Conservation (phyloP, 2,888 invertebrate species). For the Cryptocheilus praepositus region DNA sequence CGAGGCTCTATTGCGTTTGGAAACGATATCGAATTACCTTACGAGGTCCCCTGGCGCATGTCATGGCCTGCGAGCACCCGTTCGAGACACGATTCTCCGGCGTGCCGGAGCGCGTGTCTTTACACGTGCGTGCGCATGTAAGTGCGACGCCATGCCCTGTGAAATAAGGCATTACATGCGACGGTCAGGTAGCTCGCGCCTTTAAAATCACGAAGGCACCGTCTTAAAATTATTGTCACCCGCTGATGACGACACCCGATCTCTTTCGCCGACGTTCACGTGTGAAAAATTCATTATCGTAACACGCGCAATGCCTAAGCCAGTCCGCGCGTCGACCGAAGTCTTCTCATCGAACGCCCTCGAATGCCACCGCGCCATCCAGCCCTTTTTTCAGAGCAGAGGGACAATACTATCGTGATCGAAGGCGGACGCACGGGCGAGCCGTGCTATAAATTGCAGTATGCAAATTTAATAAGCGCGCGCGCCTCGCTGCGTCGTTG, state of each 20-base stretch:
- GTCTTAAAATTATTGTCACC: too few species aligned
- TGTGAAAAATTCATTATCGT: conserved; percentile 13
- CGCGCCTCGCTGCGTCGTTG: conserved; percentile 33
- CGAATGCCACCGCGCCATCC: conserved; percentile 36
- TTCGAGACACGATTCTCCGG: conserved; percentile 13
- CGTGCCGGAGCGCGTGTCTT: conserved; percentile 23
- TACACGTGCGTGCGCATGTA: conserved; percentile 18
- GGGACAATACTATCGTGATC: conserved; percentile 65
- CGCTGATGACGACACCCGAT: too few species aligned
- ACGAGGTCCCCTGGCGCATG: conserved; percentile 27
- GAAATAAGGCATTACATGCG: too few species aligned
- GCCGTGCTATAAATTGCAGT: conserved; percentile 63
- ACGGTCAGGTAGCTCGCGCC: too few species aligned
- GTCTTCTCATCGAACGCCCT: background rate
- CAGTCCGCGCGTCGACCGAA: too few species aligned
- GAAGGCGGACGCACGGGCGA: conserved; percentile 51
- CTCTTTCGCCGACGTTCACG: too few species aligned
- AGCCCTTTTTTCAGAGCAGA: conserved; percentile 15
- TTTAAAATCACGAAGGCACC: too few species aligned
- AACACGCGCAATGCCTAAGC: conserved; percentile 12
- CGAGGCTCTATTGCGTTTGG: conserved; percentile 31
- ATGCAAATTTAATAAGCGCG: conserved; percentile 67
- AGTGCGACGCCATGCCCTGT: background rate
- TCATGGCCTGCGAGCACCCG: conserved; percentile 20
- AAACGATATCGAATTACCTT: conserved; percentile 54